These are phyloP conservation scores for Megaceryle alcyon DNA, from an alignment of 2,797 vertebrate genomes.

Conservation along the genomic window DNA sequence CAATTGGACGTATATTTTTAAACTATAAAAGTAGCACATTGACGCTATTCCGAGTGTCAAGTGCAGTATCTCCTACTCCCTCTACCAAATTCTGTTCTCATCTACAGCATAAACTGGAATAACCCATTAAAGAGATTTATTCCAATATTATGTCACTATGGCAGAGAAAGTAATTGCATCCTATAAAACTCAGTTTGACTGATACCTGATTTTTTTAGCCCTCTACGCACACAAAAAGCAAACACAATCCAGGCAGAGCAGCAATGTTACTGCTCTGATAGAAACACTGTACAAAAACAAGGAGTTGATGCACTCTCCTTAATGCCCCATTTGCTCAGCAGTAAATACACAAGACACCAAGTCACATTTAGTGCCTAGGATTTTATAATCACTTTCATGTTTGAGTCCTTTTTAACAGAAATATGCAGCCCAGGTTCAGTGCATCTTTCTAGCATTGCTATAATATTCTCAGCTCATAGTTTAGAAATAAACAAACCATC, in stretches of 20 bases:
- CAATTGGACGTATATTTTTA: neutral
- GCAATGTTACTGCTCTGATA: neutral
- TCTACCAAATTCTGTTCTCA: neutral
- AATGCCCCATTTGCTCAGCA: neutral
- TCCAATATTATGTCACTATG: neutral
- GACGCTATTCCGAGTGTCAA: neutral
- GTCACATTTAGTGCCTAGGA: neutral
- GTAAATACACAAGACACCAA: neutral
- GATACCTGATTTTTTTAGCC: neutral
- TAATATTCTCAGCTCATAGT: neutral
- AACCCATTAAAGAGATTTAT: neutral
- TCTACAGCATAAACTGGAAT: neutral
- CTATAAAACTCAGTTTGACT: neutral
- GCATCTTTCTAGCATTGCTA: neutral
- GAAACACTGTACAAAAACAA: neutral
- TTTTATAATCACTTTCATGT: neutral
- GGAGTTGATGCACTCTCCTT: neutral
- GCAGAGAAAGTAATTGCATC: neutral
- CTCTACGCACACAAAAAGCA: neutral
- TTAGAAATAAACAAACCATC: neutral
- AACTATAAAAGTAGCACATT: neutral
- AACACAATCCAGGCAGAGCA: neutral
- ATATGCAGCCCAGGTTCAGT: neutral
- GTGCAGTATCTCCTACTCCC: neutral
- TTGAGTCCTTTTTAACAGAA: neutral